Evolutionary conservation across 2,888 invertebrate species (phyloP).

Genomic region (Acanthococcus lagerstroemiae): DNA sequence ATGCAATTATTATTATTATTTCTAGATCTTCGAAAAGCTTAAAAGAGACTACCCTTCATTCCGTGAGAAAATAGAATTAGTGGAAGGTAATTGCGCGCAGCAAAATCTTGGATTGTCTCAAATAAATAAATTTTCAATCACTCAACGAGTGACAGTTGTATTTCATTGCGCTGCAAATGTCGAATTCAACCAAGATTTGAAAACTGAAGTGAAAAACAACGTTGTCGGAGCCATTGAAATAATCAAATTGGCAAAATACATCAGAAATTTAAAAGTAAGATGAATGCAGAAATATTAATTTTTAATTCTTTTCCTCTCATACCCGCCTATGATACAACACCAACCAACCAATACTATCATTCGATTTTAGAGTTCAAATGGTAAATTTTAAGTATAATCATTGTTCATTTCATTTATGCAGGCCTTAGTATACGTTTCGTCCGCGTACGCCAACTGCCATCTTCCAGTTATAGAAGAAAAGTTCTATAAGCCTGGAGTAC

Average conservation of each 20-base stretch:
- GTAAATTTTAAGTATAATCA: background rate
- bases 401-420: background rate
- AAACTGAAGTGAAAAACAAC: background rate
- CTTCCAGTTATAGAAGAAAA: constrained; percentile 8
- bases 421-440: constrained; percentile 13
- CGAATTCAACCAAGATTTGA: constrained; percentile 12
- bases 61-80: constrained; percentile 6
- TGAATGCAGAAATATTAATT: background rate
- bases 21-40: constrained; percentile 5
- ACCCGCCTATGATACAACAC: no score
- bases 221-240: constrained; percentile 10
- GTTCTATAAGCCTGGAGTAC: constrained; percentile 3
- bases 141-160: constrained; percentile 5
- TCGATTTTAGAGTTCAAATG: no score
- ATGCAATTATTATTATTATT: background rate
- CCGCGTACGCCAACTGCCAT: constrained; percentile 13
- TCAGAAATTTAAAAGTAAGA: constrained; percentile 17
- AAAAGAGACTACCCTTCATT: background rate
- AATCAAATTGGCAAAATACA: background rate
- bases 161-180: constrained; percentile 23
- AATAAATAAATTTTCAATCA: constrained; percentile 6
- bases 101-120: constrained; percentile 9
- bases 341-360: no score
- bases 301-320: background rate
- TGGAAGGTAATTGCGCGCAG: constrained; percentile 12